These are phyloP conservation scores for Plestiodon gilberti DNA, from an alignment of 2,113 vertebrate species.

Conservation along the genomic window DNA sequence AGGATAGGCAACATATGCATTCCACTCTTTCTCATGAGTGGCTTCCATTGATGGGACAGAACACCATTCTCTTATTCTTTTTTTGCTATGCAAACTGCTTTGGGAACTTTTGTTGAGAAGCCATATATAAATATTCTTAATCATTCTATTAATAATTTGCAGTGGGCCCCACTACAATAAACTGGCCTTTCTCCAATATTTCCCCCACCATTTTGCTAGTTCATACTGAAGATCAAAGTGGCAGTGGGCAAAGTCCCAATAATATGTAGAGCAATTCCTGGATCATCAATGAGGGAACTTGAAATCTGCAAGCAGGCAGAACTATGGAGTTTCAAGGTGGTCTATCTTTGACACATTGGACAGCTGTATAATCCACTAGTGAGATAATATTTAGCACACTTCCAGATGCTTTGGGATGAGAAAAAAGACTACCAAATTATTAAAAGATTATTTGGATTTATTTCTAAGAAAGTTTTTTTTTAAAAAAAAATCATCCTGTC, in stretches of 20 bases:
- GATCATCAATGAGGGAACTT: not conserved
- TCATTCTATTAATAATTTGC: not conserved
- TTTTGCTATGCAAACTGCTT: too few species aligned
- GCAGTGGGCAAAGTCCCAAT: not conserved
- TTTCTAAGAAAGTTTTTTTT: not conserved
- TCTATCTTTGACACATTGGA: not conserved
- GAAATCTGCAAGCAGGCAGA: constrained; percentile 1
- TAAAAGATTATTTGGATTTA: not conserved
- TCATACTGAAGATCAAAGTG: not conserved
- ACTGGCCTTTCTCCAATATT: not conserved
- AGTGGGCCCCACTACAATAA: not conserved
- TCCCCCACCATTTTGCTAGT: not conserved
- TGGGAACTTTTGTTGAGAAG: too few species aligned
- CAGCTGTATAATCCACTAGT: not conserved
- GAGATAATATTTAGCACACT: not conserved
- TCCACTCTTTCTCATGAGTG: not conserved
- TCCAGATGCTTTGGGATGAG: not conserved
- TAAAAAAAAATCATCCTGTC: not conserved
- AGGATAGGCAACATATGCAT: not conserved
- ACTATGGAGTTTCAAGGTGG: not conserved
- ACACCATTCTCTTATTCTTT: too few species aligned
- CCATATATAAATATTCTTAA: too few species aligned
- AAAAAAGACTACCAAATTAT: constrained; percentile 1
- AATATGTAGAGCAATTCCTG: not conserved
- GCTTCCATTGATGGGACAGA: not conserved